These are phyloP conservation scores for Rhamphomyia laevipes DNA, from an alignment of 2,888 invertebrate genomes.

Conservation along the genomic window DNA sequence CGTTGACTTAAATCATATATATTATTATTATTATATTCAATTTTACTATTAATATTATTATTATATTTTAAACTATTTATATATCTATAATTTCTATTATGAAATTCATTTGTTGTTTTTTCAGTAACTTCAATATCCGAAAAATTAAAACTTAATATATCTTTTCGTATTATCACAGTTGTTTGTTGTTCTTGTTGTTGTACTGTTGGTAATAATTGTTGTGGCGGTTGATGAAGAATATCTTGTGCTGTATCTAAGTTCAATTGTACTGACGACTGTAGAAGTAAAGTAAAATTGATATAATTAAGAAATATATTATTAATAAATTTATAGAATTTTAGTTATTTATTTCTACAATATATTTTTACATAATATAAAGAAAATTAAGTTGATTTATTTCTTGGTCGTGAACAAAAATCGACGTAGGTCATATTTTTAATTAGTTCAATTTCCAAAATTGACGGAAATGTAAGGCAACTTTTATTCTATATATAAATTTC, in stretches of 20 bases:
- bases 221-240: conserved; percentile 8
- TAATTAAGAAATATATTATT: too few species aligned
- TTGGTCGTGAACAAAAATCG: too few species aligned
- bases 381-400: too few species aligned
- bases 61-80: background rate
- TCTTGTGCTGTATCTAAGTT: background rate
- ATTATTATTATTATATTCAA: conserved; percentile 1
- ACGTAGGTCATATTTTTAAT: too few species aligned
- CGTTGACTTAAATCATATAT: conserved; percentile 33
- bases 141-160: conserved; percentile 35
- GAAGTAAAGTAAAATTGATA: too few species aligned
- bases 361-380: too few species aligned
- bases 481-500: too few species aligned
- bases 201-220: conserved; percentile 12
- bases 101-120: conserved; percentile 17
- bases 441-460: too few species aligned
- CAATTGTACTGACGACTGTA: background rate
- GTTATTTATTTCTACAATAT: too few species aligned
- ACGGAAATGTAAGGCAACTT: too few species aligned
- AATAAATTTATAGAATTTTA: too few species aligned
- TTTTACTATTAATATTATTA: background rate
- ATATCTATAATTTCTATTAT: background rate
- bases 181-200: conserved; percentile 22
- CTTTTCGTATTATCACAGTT: conserved; percentile 36
- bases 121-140: conserved; percentile 35